Percentiles rank a stretch among this genome's conserved stretches.
Conservation (phyloP, 1,140 invertebrate species). For the Drosophila arawakana region DNA sequence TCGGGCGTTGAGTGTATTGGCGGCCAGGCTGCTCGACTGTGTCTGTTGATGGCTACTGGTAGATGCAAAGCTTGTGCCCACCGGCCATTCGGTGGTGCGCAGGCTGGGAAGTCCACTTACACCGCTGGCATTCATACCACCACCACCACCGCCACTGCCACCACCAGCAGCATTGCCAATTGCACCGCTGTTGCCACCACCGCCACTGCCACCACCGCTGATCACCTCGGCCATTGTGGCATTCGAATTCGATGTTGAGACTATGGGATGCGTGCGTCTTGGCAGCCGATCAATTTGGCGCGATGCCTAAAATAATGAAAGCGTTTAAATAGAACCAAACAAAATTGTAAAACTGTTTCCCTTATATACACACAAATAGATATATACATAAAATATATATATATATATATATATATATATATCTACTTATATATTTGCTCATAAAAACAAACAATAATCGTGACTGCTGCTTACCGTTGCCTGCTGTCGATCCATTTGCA, state of each 20-base stretch:
- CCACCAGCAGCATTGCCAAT: constrained; percentile 54
- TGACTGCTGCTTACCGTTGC: constrained; percentile 87
- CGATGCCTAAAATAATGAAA: constrained; percentile 87
- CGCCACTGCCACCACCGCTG: constrained; percentile 53
- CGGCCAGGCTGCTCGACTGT: constrained; percentile 78
- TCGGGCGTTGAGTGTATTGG: constrained; percentile 78
- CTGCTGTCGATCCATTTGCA: constrained; percentile 94
- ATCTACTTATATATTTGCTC: neutral
- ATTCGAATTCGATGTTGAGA: constrained; percentile 84
- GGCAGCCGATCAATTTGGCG: constrained; percentile 94
- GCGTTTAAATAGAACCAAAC: constrained; percentile 29
- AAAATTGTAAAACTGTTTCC: constrained; percentile 39
- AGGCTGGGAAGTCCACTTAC: constrained; percentile 65
- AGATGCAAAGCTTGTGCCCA: constrained; percentile 73
- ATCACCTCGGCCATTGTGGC: constrained; percentile 83
- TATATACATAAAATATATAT: neutral
- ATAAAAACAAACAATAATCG: constrained; percentile 25
- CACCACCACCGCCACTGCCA: constrained; percentile 47
- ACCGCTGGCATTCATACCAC: constrained; percentile 50
- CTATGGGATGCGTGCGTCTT: constrained; percentile 87
- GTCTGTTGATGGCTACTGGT: constrained; percentile 79
- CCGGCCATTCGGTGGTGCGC: constrained; percentile 80
- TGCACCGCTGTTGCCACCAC: constrained; percentile 59
- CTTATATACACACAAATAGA: neutral
- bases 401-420: neutral